These are phyloP conservation scores for Shinisaurus crocodilurus DNA, from an alignment of 2,113 vertebrate genomes.

Conservation along the genomic window DNA sequence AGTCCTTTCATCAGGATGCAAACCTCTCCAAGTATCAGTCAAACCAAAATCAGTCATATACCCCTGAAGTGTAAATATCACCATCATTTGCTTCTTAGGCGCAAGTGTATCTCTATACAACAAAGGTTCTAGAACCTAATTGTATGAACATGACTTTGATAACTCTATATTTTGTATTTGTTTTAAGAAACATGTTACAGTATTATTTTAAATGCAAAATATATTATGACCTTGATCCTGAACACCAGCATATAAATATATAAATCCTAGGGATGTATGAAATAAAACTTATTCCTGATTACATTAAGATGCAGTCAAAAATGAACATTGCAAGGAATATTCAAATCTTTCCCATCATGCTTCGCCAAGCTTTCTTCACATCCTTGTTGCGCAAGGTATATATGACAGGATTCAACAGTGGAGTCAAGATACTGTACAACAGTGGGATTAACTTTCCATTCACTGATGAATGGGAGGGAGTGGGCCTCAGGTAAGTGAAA, in stretches of 20 bases:
- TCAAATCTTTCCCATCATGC: constrained; percentile 11
- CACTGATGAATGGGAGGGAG: constrained; percentile 31
- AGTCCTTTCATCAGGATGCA: too few species aligned
- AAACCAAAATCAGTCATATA: too few species aligned
- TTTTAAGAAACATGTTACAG: neutral
- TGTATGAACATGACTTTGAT: neutral
- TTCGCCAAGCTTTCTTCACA: constrained; percentile 47
- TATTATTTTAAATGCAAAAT: neutral
- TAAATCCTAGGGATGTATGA: neutral
- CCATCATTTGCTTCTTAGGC: too few species aligned
- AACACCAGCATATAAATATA: neutral
- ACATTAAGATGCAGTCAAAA: neutral
- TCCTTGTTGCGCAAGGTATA: constrained; percentile 62
- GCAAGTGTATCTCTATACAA: too few species aligned
- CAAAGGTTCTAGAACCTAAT: too few species aligned
- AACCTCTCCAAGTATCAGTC: too few species aligned
- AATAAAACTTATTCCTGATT: neutral
- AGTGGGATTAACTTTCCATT: constrained; percentile 49
- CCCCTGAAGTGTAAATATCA: too few species aligned
- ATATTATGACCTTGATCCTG: neutral
- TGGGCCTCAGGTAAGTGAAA: constrained; percentile 52
- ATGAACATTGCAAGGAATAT: neutral
- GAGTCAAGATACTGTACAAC: constrained; percentile 56
- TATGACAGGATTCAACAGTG: constrained; percentile 62
- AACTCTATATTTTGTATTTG: neutral